phyloP scores from a whole-genome alignment of 2,797 vertebrate species.

The Philypnodon macrostomus region DNA sequence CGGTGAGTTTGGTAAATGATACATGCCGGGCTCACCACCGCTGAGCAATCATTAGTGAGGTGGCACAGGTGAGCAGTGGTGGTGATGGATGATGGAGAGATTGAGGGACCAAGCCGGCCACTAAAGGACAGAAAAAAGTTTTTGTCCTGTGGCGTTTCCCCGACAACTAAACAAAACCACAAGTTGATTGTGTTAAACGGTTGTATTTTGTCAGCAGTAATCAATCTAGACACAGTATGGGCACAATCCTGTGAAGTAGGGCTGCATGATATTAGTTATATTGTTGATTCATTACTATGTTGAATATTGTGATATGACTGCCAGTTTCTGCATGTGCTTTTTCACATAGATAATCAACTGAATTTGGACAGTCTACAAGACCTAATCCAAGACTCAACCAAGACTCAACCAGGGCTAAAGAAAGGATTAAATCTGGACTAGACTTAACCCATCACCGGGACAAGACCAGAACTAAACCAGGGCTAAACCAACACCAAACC shows the following conservation, averaged over 20 bases:
- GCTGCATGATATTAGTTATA: too few species aligned
- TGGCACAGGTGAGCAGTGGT: slow-evolving; percentile 74
- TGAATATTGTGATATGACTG: too few species aligned
- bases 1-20: slow-evolving; percentile 73
- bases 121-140: slow-evolving; percentile 75
- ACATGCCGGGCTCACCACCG: slow-evolving; percentile 69
- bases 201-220: slow-evolving; percentile 56
- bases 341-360: too few species aligned
- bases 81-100: slow-evolving; percentile 75
- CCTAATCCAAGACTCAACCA: too few species aligned
- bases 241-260: slow-evolving; percentile 48
- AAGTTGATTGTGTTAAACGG: slow-evolving; percentile 73
- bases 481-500: too few species aligned
- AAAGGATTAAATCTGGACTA: too few species aligned
- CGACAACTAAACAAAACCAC: slow-evolving; percentile 61
- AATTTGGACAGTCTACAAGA: too few species aligned
- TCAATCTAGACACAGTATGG: slow-evolving; percentile 62
- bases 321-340: too few species aligned
- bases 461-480: too few species aligned
- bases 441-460: too few species aligned
- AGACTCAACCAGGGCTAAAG: too few species aligned
- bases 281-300: too few species aligned
- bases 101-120: slow-evolving; percentile 64
- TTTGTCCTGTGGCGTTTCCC: slow-evolving; percentile 59
- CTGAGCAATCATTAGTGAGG: slow-evolving; percentile 80